Base-by-base conservation (phyloP, 2,888 invertebrate species). In the Euplexia lucipara region DNA sequence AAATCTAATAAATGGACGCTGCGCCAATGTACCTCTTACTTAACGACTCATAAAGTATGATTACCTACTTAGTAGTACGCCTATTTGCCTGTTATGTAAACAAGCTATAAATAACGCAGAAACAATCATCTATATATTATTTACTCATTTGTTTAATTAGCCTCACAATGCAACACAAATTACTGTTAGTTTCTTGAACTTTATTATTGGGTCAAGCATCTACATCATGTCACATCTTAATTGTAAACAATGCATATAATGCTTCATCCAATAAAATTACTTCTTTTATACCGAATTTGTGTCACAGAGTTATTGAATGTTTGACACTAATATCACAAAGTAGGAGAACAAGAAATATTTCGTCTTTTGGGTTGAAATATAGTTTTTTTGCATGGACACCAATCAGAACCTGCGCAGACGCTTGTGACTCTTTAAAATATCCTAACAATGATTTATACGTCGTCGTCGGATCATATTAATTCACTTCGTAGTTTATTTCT, bases 111-210 rank as follows among this genome's bases (percentile, higher is more conserved):
- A 47, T 71, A 75, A 48, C 34, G 3, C 20, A 32, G 14, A 44
- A 52, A 75, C 70, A 72, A 70, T 62, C 41, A 49, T 57, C 18
- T 32, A 62, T 72, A 41, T 26, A 53, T 56, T 56, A 61, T 48
- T 14, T 12, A 22, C 34, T 75, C 54, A 70, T 70, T 45, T 45
- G 20, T 62, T 58, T 34, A 61, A 30, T 32, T 74, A 48, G 26
- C 8, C 26, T 22, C 30, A 68, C 60, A 75, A 70, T 75, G 56
- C 34, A 39, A 42, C 18, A 2, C 52, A 39, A 57, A 68, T 56
- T 35, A 45, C 10, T 22, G 39, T 42, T 10, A 37, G 47, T 47
- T 54, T 51, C 32, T 56, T 57, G 30, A 52, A 41, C 22, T 41
- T 49, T 20, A 37, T 14, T 42, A 59, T 62, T 58, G 37, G 53